Percentiles rank a stretch among this genome's conserved stretches.
phyloP scores from a whole-genome alignment of 2,797 vertebrate genomes.

The Halcyon badia region DNA sequence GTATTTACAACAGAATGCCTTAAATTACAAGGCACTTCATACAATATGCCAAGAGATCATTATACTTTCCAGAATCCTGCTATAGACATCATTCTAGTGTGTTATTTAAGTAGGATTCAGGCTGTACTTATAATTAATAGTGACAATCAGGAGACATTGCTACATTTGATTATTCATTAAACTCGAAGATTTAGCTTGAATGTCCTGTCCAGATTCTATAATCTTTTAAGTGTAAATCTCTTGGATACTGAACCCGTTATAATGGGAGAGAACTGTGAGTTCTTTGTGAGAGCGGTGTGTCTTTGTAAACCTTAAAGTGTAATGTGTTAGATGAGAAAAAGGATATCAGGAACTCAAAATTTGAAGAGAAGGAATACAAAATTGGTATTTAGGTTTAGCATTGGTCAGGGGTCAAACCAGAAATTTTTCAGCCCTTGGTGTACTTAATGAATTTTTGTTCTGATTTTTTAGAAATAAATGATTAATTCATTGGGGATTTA shows the following conservation, averaged over 20 bases:
- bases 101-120: neutral
- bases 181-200: neutral
- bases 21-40: neutral
- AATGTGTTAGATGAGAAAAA: neutral
- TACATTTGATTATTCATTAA: neutral
- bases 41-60: neutral
- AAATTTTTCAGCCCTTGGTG: neutral
- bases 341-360: neutral
- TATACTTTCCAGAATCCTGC: neutral
- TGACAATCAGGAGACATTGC: neutral
- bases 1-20: neutral
- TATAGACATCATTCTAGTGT: neutral
- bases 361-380: neutral
- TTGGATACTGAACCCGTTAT: neutral
- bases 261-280: neutral
- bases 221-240: neutral
- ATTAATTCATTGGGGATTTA: no score
- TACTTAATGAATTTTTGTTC: neutral
- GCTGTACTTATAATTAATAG: neutral
- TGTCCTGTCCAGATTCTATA: neutral
- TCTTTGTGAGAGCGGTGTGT: neutral
- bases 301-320: neutral
- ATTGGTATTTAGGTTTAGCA: neutral
- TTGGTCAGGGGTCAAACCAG: neutral
- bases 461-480: neutral